These are phyloP conservation scores for Mionectes macconnelli DNA, from an alignment of 2,113 vertebrate species.

Conservation along the genomic window DNA sequence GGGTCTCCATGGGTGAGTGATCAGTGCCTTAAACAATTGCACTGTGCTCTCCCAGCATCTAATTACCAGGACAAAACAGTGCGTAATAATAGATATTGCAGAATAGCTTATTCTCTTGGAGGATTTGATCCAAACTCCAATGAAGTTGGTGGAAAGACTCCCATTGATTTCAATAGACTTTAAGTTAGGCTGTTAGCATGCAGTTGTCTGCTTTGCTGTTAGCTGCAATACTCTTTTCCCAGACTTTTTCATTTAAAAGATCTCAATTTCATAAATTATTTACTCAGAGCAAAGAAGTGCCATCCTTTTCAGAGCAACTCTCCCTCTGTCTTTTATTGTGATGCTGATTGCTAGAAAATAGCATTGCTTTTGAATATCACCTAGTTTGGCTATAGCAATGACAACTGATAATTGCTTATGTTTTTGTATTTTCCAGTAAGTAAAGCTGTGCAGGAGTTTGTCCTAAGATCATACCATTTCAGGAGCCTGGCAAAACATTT, in stretches of 20 bases:
- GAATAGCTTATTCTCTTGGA: slow-evolving; percentile 54
- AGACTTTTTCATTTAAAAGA: background rate
- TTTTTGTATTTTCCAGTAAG: background rate
- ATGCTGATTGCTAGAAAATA: background rate
- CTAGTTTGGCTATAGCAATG: background rate
- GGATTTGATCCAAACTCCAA: slow-evolving; percentile 48
- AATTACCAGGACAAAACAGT: slow-evolving; percentile 62
- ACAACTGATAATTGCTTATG: background rate
- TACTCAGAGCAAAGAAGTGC: background rate
- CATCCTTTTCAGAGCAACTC: background rate
- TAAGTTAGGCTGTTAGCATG: background rate
- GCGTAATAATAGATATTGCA: slow-evolving; percentile 40
- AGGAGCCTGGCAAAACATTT: slow-evolving; percentile 38
- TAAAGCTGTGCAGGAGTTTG: background rate
- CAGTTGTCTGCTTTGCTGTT: background rate
- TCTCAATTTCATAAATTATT: background rate
- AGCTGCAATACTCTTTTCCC: background rate
- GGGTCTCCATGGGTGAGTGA: slow-evolving; percentile 59
- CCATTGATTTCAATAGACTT: slow-evolving; percentile 60
- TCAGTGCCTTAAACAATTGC: slow-evolving; percentile 37
- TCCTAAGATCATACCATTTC: background rate
- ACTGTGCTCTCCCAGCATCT: background rate
- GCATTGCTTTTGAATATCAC: background rate
- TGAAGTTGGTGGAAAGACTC: slow-evolving; percentile 57
- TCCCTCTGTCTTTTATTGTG: background rate